Evolutionary conservation across 2,113 vertebrate genomes (phyloP).

Genomic region (Mastomys natalensis): DNA sequence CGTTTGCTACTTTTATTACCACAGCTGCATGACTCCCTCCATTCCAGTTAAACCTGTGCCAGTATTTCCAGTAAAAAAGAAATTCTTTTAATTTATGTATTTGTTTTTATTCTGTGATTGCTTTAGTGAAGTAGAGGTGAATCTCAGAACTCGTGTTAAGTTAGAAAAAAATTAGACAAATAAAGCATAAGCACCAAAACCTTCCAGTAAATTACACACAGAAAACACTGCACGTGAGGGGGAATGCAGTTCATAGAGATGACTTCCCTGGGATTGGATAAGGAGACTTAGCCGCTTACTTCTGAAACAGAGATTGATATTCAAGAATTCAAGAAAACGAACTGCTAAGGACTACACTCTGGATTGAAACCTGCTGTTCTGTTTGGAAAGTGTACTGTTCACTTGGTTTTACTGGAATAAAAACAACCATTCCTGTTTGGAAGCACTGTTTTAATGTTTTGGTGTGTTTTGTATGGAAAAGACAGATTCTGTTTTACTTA

Average conservation of each 20-base stretch:
- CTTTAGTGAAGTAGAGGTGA: constrained; percentile 50
- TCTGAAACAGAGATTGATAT: constrained; percentile 47
- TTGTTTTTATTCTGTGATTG: constrained; percentile 73
- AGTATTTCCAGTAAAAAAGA: constrained; percentile 48
- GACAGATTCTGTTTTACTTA: neutral
- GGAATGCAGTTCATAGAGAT: constrained; percentile 42
- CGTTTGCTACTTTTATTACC: constrained; percentile 60
- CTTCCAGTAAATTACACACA: constrained; percentile 43
- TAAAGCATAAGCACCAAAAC: constrained; percentile 54
- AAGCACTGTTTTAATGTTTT: neutral
- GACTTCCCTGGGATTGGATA: constrained; percentile 39
- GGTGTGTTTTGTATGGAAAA: neutral
- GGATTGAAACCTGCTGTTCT: neutral
- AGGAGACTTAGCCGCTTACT: constrained; percentile 58
- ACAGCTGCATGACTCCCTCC: constrained; percentile 14
- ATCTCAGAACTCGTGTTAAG: constrained; percentile 55
- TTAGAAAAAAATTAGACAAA: constrained; percentile 67
- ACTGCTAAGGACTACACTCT: neutral
- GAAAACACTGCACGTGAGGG: constrained; percentile 19
- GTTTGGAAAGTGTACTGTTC: neutral
- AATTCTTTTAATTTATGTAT: constrained; percentile 65
- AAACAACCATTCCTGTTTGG: neutral
- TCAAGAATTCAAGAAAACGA: constrained; percentile 4
- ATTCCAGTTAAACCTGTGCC: constrained; percentile 59
- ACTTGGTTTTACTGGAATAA: neutral